Evolutionary conservation across 2,888 invertebrate species (phyloP).

Genomic region (Ophioninae sp.): DNA sequence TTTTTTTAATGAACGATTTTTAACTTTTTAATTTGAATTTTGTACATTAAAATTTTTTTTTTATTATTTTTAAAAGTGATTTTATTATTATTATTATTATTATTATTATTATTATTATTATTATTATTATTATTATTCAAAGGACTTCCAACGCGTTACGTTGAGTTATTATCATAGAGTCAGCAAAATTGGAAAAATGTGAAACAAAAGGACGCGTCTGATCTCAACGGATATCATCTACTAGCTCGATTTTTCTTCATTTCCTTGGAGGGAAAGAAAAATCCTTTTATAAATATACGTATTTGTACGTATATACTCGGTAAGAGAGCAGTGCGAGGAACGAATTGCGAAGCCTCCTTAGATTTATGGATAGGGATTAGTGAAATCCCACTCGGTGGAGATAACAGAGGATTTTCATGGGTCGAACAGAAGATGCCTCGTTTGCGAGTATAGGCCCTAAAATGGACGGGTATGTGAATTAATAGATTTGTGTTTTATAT

Average conservation of each 20-base stretch:
- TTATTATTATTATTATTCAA: not conserved
- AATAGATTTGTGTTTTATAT: not conserved
- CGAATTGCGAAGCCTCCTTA: constrained; percentile 68
- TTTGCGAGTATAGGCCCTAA: constrained; percentile 67
- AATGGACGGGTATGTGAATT: constrained; percentile 36
- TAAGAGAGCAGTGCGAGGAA: constrained; percentile 64
- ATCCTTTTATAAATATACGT: not conserved
- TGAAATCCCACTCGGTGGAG: constrained; percentile 68
- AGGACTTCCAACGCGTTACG: not conserved
- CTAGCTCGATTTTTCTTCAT: constrained; percentile 24
- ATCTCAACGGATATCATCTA: constrained; percentile 10
- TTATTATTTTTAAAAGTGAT: not conserved
- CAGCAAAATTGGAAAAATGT: not conserved
- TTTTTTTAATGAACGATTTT: not conserved
- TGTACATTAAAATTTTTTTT: not conserved
- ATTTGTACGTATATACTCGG: constrained; percentile 34
- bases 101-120: too few species aligned
- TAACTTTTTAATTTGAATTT: not conserved
- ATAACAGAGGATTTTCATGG: constrained; percentile 71
- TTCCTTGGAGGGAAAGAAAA: constrained; percentile 50
- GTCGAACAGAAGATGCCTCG: constrained; percentile 67
- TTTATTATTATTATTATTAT: too few species aligned
- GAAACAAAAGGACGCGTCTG: constrained; percentile 10
- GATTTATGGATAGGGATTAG: constrained; percentile 79
- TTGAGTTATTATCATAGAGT: not conserved